Percentiles rank a stretch among this genome's conserved stretches.
phyloP scores from a whole-genome alignment of 2,888 invertebrate genomes.

The Anthrax anthrax region DNA sequence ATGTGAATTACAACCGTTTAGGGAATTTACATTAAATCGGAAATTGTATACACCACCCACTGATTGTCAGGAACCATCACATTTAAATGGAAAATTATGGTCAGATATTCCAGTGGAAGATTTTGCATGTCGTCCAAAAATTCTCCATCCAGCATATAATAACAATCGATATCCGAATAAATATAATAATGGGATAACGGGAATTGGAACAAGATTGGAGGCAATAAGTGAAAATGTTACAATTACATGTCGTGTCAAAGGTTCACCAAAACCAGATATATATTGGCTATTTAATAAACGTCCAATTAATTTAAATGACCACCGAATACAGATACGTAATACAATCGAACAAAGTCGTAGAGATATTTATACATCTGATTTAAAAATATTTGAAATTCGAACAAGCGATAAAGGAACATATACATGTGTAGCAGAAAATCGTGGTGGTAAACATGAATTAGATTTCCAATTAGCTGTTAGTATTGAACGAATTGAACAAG shows the following conservation, averaged over 20 bases:
- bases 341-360: conserved; percentile 22
- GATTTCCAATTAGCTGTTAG: conserved; percentile 51
- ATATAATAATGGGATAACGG: conserved; percentile 44
- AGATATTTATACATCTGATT: conserved; percentile 29
- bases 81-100: conserved; percentile 58
- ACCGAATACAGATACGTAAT: conserved; percentile 24
- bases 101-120: conserved; percentile 51
- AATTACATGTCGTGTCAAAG: conserved; percentile 45
- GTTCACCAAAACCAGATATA: conserved; percentile 31
- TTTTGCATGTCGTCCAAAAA: conserved; percentile 71
- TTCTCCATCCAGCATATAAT: conserved; percentile 42
- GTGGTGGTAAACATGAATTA: conserved; percentile 63
- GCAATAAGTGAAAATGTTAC: conserved; percentile 48
- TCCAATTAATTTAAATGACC: conserved; percentile 36
- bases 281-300: conserved; percentile 46
- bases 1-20: conserved; percentile 62
- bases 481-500: conserved; percentile 27
- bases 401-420: conserved; percentile 57
- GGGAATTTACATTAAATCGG: conserved; percentile 57
- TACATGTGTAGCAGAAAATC: conserved; percentile 66
- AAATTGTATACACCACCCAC: conserved; percentile 65
- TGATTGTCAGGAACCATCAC: conserved; percentile 53
- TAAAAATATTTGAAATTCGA: conserved; percentile 50
- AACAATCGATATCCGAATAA: conserved; percentile 27
- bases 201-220: conserved; percentile 36